Evolutionary conservation across 30 jellyfish, hydroid and myxozoan genomes (phyloP).

Genomic region (Hydra vulgaris): DNA sequence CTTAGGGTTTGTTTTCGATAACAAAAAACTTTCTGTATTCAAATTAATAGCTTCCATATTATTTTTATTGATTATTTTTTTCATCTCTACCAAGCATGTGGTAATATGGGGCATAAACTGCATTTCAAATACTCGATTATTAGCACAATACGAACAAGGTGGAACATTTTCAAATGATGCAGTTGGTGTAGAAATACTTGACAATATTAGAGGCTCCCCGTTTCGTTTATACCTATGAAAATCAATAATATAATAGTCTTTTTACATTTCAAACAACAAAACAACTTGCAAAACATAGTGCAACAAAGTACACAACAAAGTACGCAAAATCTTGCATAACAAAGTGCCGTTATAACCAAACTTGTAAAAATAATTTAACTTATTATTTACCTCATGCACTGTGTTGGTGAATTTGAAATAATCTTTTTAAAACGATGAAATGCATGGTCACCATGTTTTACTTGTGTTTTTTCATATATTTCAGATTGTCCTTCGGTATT

Average conservation of each 20-base stretch:
- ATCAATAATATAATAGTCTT: neutral
- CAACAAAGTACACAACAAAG: neutral
- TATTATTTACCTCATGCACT: slow-evolving; percentile 44
- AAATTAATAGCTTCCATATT: neutral
- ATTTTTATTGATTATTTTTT: neutral
- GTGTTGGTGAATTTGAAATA: slow-evolving; percentile 31
- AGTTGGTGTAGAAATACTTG: slow-evolving; percentile 29
- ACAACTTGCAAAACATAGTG: neutral
- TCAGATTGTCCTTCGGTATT: slow-evolving; percentile 16
- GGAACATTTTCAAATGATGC: slow-evolving; percentile 25
- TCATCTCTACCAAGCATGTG: slow-evolving; percentile 4
- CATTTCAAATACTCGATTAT: slow-evolving; percentile 53
- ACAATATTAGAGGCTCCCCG: slow-evolving; percentile 32
- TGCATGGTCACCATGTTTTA: slow-evolving; percentile 52
- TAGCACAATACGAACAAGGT: slow-evolving; percentile 41
- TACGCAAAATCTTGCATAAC: neutral
- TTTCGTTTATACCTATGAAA: slow-evolving; percentile 33
- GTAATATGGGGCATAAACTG: slow-evolving; percentile 75
- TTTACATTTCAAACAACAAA: too few species aligned
- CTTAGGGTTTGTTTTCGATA: neutral
- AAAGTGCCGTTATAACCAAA: neutral
- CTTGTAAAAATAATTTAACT: neutral
- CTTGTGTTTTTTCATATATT: slow-evolving; percentile 39
- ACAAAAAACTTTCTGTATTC: too few species aligned
- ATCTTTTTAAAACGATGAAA: slow-evolving; percentile 48